A percentile compares a stretch with the other conserved stretches of the same genome.
These are phyloP conservation scores for Linurgus olivaceus DNA, from an alignment of 2,797 vertebrate genomes.

Conservation along the genomic window DNA sequence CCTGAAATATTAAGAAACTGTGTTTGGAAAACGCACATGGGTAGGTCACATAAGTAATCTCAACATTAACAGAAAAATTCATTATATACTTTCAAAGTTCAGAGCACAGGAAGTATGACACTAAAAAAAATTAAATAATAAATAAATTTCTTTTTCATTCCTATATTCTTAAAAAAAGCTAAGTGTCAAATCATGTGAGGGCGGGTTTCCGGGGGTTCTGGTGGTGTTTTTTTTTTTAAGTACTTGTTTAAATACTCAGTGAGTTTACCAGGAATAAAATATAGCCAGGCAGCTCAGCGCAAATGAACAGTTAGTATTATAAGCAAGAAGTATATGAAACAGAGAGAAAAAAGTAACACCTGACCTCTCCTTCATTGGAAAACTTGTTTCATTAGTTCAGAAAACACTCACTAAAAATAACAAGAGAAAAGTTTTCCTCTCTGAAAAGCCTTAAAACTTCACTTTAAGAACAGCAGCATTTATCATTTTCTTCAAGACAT, in stretches of 20 bases:
- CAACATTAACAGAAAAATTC: neutral
- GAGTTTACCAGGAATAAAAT: neutral
- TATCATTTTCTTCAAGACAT: neutral
- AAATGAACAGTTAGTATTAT: neutral
- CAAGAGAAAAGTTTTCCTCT: neutral
- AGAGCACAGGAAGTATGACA: neutral
- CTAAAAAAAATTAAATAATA: neutral
- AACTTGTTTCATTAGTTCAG: neutral
- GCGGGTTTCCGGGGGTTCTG: neutral
- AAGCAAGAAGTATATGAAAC: neutral
- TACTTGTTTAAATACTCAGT: neutral
- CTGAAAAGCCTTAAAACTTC: neutral
- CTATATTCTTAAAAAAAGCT: neutral
- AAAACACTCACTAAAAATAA: neutral
- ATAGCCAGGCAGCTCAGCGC: neutral
- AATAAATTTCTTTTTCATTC: neutral
- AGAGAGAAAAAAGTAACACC: neutral
- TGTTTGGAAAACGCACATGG: constrained; percentile 27
- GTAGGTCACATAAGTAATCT: neutral
- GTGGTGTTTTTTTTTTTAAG: neutral
- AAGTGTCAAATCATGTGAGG: neutral
- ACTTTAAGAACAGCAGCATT: neutral
- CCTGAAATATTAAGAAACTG: constrained; percentile 75
- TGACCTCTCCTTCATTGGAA: neutral
- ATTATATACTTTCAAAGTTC: neutral